Percentiles rank a stretch among this genome's conserved stretches.
phyloP scores from a whole-genome alignment of 2,113 vertebrate species.

The Oncorhynchus keta region DNA sequence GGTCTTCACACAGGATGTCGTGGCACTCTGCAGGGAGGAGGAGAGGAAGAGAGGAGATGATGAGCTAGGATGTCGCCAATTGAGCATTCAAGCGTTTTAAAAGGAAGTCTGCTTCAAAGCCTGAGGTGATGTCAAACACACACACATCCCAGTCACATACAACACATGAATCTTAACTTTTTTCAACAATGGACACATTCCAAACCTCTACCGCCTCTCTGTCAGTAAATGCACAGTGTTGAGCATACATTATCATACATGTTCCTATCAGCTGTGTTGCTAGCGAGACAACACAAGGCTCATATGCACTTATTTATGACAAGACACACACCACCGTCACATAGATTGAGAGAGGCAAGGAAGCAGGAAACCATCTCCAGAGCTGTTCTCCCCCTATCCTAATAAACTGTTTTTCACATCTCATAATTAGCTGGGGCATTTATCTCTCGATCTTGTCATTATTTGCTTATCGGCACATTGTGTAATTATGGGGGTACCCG shows the following conservation, averaged over 20 bases:
- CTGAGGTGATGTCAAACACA: no score
- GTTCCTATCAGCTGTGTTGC: no score
- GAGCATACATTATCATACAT: no score
- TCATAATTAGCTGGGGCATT: slow-evolving; percentile 43
- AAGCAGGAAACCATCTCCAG: no score
- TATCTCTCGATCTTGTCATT: slow-evolving; percentile 23
- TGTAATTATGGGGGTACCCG: slow-evolving; percentile 65
- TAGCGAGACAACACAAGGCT: no score
- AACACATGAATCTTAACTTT: not conserved
- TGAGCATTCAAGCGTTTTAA: no score
- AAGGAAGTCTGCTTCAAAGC: no score
- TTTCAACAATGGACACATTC: not conserved
- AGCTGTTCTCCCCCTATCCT: slow-evolving; percentile 4
- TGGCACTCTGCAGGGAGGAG: slow-evolving; percentile 46
- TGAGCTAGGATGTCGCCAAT: not conserved
- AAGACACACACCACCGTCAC: no score
- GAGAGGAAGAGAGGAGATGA: not conserved
- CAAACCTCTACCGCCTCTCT: not conserved
- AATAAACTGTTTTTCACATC: slow-evolving; percentile 42
- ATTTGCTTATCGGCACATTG: slow-evolving; percentile 23
- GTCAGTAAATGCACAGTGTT: no score
- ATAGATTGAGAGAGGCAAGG: no score
- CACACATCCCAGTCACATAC: no score
- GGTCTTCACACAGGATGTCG: slow-evolving; percentile 66
- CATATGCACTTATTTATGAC: no score